Conservation (phyloP, 2,113 vertebrate genomes). For the Opisthocomus hoazin region DNA sequence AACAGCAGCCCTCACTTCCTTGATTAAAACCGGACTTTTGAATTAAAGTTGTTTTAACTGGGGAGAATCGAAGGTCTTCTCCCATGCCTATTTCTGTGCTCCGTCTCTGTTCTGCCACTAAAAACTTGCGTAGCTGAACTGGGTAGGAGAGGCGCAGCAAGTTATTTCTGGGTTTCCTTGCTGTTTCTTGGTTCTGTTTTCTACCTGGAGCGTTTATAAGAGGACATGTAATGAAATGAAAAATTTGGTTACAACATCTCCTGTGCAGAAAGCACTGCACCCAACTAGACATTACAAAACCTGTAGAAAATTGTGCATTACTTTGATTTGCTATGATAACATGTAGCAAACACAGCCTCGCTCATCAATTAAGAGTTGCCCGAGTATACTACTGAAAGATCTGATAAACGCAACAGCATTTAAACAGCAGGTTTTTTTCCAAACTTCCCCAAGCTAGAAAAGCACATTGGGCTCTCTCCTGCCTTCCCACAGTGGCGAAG, state of each 20-base stretch:
- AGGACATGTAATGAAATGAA: neutral
- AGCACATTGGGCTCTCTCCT: neutral
- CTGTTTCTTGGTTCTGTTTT: neutral
- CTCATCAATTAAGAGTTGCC: neutral
- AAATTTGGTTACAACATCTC: neutral
- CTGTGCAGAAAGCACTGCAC: neutral
- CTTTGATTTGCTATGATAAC: neutral
- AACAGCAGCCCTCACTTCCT: neutral
- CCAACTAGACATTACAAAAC: neutral
- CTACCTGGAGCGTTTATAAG: neutral
- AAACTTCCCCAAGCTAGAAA: neutral
- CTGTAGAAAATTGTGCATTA: neutral
- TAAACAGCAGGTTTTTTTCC: neutral
- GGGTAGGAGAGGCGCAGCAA: neutral
- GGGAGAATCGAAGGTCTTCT: neutral
- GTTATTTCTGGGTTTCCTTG: neutral
- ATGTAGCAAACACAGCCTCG: rapidly evolving
- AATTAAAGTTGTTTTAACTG: neutral
- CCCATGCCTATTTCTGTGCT: neutral
- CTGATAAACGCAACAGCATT: neutral
- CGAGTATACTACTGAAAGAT: neutral
- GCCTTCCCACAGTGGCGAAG: neutral
- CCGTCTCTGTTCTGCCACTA: neutral
- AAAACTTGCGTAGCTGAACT: neutral
- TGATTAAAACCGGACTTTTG: neutral